A percentile compares a stretch with the other conserved stretches of the same genome.
These are phyloP conservation scores for Acomys russatus DNA, from an alignment of 2,797 vertebrate species.

Conservation along the genomic window DNA sequence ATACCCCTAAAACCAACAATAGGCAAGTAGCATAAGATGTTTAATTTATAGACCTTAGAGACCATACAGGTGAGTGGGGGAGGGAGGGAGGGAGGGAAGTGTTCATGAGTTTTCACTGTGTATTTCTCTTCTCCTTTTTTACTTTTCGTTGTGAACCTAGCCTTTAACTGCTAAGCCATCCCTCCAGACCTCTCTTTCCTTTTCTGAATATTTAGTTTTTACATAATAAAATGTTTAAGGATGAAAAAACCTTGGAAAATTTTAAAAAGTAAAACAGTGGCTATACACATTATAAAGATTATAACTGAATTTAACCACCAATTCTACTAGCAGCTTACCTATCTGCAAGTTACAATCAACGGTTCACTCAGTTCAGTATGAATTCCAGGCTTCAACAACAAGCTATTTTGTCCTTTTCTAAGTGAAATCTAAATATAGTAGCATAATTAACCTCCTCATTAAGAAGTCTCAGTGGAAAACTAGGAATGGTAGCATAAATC, in stretches of 20 bases:
- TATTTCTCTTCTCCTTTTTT: neutral
- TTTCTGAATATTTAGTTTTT: conserved; percentile 47
- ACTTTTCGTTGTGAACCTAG: neutral
- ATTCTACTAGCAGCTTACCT: neutral
- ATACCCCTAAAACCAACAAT: neutral
- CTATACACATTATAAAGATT: neutral
- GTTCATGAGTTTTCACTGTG: neutral
- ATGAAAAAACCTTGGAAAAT: neutral
- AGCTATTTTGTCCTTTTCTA: neutral
- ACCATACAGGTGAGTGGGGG: neutral
- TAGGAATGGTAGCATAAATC: neutral
- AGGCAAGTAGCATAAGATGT: neutral
- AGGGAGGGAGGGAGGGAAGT: too few species aligned
- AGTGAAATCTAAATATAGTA: conserved; percentile 44
- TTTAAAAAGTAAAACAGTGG: neutral
- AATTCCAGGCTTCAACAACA: neutral
- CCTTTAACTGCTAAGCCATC: neutral
- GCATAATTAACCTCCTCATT: conserved; percentile 7
- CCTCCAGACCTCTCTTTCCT: neutral
- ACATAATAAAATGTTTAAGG: neutral
- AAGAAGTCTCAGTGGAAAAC: neutral
- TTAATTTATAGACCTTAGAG: conserved; percentile 4
- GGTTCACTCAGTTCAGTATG: neutral
- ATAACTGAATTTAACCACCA: neutral
- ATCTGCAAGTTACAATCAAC: neutral